These are phyloP conservation scores for Alcis repandata DNA, from an alignment of 2,888 invertebrate species.

Conservation along the genomic window DNA sequence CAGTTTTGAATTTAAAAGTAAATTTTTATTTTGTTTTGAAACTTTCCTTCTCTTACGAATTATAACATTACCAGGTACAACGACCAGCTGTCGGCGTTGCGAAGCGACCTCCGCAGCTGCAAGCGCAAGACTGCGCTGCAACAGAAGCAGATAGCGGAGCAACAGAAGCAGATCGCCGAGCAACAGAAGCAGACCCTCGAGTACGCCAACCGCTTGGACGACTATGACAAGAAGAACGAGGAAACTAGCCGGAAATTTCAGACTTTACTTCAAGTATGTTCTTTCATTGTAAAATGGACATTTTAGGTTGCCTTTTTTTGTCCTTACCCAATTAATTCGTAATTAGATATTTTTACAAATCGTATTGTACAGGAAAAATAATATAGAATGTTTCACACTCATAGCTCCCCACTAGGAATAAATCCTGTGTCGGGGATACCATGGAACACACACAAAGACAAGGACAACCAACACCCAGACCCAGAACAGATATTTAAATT, in stretches of 20 bases:
- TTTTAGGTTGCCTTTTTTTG: too few species aligned
- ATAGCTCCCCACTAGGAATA: too few species aligned
- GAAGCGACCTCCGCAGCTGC: slow-evolving; percentile 92
- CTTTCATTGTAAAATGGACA: not conserved
- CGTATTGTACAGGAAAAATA: too few species aligned
- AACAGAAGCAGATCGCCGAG: slow-evolving; percentile 90
- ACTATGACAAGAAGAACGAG: slow-evolving; percentile 96
- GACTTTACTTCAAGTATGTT: slow-evolving; percentile 91
- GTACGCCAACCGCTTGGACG: slow-evolving; percentile 94
- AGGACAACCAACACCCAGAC: too few species aligned
- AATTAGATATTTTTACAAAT: too few species aligned
- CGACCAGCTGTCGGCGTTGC: slow-evolving; percentile 92
- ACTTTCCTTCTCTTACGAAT: not conserved
- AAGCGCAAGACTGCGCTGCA: slow-evolving; percentile 94
- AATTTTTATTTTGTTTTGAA: too few species aligned
- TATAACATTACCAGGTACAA: slow-evolving; percentile 87
- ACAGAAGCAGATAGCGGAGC: slow-evolving; percentile 93
- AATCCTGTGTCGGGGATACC: too few species aligned
- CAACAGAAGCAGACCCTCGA: slow-evolving; percentile 92
- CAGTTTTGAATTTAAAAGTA: too few species aligned
- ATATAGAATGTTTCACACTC: too few species aligned
- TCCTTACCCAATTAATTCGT: too few species aligned
- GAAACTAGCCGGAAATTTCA: slow-evolving; percentile 96
- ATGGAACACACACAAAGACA: too few species aligned
- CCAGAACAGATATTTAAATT: too few species aligned